These are phyloP conservation scores for Onthophagus sagittarius DNA, from an alignment of 2,888 invertebrate genomes.

Conservation along the genomic window DNA sequence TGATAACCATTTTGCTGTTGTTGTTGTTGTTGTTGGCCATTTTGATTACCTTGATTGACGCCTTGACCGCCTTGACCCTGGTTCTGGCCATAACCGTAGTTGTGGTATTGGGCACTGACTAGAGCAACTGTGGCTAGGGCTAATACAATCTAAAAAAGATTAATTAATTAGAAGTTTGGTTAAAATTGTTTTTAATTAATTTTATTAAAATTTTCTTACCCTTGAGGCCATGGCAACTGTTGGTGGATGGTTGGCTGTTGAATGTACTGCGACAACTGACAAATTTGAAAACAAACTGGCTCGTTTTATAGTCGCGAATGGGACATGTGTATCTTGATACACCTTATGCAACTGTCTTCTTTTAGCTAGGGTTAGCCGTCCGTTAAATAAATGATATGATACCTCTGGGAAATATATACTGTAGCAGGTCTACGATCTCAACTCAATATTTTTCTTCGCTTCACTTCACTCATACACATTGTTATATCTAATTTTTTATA, in stretches of 20 bases:
- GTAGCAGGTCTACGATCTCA: neutral
- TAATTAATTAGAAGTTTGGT: neutral
- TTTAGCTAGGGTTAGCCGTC: neutral
- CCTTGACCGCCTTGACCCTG: conserved; percentile 22
- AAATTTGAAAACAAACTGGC: neutral
- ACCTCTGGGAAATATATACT: neutral
- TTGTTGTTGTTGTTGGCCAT: conserved; percentile 31
- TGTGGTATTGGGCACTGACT: conserved; percentile 23
- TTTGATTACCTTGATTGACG: conserved; percentile 24
- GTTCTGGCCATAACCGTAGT: conserved; percentile 4
- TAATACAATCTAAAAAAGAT: conserved; percentile 25
- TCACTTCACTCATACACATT: neutral
- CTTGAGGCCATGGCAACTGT: neutral
- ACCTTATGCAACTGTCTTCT: neutral
- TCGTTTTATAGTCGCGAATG: neutral
- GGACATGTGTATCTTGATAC: neutral
- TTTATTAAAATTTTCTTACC: neutral
- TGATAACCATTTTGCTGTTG: conserved; percentile 34
- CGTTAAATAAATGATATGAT: neutral
- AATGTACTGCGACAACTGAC: neutral
- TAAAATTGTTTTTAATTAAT: too few species aligned
- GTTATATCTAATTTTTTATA: neutral
- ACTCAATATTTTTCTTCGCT: neutral
- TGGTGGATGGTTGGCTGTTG: neutral
- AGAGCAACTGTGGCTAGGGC: conserved; percentile 28